Evolutionary conservation across 2,888 invertebrate genomes (phyloP).

Genomic region (Acleris holmiana): DNA sequence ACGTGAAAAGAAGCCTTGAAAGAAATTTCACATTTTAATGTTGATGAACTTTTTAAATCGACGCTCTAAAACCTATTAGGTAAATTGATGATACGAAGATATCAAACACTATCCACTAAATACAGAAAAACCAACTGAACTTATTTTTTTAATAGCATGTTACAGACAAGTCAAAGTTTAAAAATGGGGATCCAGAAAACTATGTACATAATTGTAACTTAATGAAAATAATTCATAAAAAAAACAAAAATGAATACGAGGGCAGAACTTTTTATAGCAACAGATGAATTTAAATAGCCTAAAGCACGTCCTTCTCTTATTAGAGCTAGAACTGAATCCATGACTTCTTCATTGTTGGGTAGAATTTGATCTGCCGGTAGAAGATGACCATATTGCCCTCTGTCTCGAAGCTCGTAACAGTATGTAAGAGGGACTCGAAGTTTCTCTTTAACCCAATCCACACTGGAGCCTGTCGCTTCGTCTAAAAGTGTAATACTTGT

Average conservation of each 20-base stretch:
- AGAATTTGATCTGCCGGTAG: slow-evolving; percentile 85
- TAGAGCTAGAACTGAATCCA: slow-evolving; percentile 47
- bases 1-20: no score
- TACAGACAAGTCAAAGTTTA: no score
- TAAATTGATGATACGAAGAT: no score
- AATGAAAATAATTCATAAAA: slow-evolving; percentile 8
- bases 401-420: slow-evolving; percentile 86
- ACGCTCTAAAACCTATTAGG: no score
- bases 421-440: slow-evolving; percentile 84
- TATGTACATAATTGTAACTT: not conserved
- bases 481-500: no score
- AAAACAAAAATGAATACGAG: slow-evolving; percentile 14
- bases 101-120: no score
- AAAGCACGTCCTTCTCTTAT: slow-evolving; percentile 35
- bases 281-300: slow-evolving; percentile 28
- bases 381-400: slow-evolving; percentile 85
- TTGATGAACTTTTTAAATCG: no score
- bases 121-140: no score
- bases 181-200: no score
- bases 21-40: no score
- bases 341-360: slow-evolving; percentile 79
- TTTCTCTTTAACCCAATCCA: slow-evolving; percentile 88
- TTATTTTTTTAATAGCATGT: no score
- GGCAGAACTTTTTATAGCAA: slow-evolving; percentile 8
- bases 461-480: slow-evolving; percentile 73